Conservation (phyloP, 2,113 vertebrate genomes). For the Microtus montanus region DNA sequence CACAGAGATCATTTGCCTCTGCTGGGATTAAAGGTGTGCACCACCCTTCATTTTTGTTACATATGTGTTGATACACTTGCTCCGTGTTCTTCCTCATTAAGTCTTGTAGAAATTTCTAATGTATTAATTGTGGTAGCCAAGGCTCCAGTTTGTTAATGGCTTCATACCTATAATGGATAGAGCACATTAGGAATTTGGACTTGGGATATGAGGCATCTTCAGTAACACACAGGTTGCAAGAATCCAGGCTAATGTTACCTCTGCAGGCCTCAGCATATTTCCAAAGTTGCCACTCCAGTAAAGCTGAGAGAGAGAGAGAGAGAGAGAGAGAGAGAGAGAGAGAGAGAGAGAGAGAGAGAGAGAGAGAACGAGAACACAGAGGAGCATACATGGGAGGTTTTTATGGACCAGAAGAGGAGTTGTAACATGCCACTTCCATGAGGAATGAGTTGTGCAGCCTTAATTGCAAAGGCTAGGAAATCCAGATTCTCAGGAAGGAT, state of each 20-base stretch:
- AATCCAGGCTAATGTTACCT: background rate
- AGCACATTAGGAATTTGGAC: background rate
- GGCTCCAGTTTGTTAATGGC: background rate
- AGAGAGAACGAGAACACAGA: background rate
- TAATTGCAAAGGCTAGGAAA: background rate
- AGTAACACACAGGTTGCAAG: background rate
- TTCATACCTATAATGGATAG: background rate
- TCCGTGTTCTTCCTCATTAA: background rate
- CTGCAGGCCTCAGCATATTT: background rate
- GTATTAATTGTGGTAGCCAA: background rate
- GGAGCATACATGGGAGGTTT: background rate
- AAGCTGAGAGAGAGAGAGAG: background rate
- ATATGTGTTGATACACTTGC: background rate
- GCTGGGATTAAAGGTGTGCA: background rate
- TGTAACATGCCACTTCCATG: background rate
- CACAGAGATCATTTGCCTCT: background rate
- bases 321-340: background rate
- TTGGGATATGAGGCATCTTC: background rate
- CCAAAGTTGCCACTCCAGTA: background rate
- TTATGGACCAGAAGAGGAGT: background rate
- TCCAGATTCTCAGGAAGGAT: background rate
- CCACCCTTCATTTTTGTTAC: background rate
- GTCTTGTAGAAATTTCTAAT: background rate
- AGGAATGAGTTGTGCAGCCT: background rate
- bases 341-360: too few relatives aligned